A percentile compares a stretch with the other conserved stretches of the same genome.
Conservation (phyloP, 2,113 vertebrate species). For the Tychaedon coryphoeus region DNA sequence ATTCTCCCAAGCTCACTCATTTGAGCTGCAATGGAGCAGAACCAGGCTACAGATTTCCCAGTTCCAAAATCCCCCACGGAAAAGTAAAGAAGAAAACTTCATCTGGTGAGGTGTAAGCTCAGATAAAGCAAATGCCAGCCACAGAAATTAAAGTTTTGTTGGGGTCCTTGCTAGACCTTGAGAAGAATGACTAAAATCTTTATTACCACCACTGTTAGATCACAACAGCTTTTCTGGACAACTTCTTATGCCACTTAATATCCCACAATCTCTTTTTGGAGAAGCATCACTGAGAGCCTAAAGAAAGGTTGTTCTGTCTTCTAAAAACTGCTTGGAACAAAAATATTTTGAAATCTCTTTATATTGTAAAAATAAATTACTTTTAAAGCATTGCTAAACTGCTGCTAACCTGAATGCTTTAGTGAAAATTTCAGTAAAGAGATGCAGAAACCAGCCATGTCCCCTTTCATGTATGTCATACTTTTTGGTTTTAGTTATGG, state of each 20-base stretch:
- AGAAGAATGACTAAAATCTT: neutral
- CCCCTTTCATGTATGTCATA: neutral
- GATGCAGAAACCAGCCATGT: neutral
- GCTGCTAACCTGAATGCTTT: neutral
- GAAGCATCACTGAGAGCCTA: neutral
- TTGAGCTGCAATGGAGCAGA: neutral
- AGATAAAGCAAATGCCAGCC: neutral
- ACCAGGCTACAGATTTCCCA: neutral
- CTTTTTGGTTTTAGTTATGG: neutral
- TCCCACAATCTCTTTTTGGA: neutral
- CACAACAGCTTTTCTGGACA: accelerated
- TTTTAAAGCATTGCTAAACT: neutral
- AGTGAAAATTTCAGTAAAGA: neutral
- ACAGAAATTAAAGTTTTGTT: neutral
- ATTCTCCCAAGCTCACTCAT: neutral
- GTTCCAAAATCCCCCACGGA: neutral
- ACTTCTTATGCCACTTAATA: neutral
- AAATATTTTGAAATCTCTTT: neutral
- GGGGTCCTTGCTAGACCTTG: neutral
- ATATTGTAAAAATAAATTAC: neutral
- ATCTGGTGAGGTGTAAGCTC: neutral
- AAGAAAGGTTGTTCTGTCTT: neutral
- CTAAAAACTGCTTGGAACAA: neutral
- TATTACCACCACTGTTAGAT: neutral
- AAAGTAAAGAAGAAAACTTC: neutral